phyloP scores from a whole-genome alignment of 2,797 vertebrate species.

The Pseudotriccus pelzelni region DNA sequence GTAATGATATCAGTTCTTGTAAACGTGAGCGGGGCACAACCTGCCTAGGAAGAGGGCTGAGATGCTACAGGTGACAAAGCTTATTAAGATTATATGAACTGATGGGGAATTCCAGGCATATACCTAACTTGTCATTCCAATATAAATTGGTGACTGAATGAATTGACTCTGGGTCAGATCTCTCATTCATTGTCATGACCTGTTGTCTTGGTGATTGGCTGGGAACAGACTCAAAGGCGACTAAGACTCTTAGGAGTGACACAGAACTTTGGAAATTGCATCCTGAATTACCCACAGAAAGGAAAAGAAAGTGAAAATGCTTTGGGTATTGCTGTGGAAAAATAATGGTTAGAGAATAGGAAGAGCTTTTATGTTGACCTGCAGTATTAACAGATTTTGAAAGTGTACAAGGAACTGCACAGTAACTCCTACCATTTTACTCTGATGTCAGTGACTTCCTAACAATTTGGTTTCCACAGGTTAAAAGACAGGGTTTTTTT shows the following conservation, averaged over 20 bases:
- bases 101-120: slow-evolving; percentile 51
- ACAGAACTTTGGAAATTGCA: slow-evolving; percentile 23
- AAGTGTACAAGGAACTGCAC: background rate
- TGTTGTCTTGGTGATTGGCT: slow-evolving; percentile 52
- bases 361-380: background rate
- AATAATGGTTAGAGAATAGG: background rate
- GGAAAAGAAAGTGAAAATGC: slow-evolving; percentile 33
- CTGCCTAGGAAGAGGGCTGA: background rate
- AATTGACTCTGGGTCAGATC: slow-evolving; percentile 62
- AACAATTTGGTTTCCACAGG: background rate
- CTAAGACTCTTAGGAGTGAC: slow-evolving; percentile 26
- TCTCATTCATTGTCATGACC: slow-evolving; percentile 65
- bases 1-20: background rate
- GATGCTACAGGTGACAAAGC: slow-evolving; percentile 48
- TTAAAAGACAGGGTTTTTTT: background rate
- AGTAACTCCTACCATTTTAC: background rate
- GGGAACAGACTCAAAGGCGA: slow-evolving; percentile 50
- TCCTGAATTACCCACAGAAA: slow-evolving; percentile 10
- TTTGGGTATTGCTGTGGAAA: background rate
- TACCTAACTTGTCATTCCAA: slow-evolving; percentile 57
- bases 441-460: background rate
- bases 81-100: slow-evolving; percentile 30
- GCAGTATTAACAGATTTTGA: background rate
- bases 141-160: slow-evolving; percentile 55
- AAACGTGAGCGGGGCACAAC: background rate